Conservation (phyloP, 64 coral and sea anemone species). For the Hydrozoanthus tunicans region DNA sequence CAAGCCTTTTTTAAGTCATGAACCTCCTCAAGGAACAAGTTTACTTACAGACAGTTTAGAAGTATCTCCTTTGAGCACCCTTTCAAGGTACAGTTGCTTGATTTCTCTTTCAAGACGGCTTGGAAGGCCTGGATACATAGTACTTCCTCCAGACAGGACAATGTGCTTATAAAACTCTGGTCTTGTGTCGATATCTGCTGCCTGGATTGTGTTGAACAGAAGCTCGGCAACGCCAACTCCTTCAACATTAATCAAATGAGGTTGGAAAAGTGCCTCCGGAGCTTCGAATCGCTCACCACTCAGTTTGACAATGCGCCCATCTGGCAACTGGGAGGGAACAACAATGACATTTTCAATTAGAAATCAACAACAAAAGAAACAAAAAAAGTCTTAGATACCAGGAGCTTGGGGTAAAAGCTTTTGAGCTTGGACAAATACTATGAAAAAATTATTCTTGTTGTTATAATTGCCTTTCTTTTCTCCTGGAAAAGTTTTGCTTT, state of each 20-base stretch:
- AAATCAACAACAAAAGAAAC: too few species aligned
- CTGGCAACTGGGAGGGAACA: constrained; percentile 76
- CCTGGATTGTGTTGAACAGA: constrained; percentile 95
- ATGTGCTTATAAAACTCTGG: constrained; percentile 98
- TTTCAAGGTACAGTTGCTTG: constrained; percentile 92
- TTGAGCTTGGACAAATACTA: too few species aligned
- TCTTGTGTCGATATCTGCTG: constrained; percentile 95
- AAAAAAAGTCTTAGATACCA: too few species aligned
- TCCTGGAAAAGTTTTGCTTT: too few species aligned
- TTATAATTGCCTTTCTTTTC: too few species aligned
- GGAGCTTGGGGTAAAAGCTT: too few species aligned
- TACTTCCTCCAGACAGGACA: constrained; percentile 93
- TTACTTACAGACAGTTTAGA: constrained; percentile 88
- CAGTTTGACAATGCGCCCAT: constrained; percentile 94
- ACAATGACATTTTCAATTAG: background rate
- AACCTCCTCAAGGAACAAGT: background rate
- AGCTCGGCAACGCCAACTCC: constrained; percentile 96
- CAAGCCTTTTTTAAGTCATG: background rate
- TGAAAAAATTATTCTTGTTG: too few species aligned
- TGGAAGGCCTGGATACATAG: constrained; percentile 97
- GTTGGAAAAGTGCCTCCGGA: constrained; percentile 95
- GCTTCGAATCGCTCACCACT: constrained; percentile 99
- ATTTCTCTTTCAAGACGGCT: constrained; percentile 95
- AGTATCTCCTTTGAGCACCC: constrained; percentile 94
- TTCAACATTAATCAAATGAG: constrained; percentile 96